Evolutionary conservation across 1,140 invertebrate genomes (phyloP).

Genomic region (Drosophila teissieri): DNA sequence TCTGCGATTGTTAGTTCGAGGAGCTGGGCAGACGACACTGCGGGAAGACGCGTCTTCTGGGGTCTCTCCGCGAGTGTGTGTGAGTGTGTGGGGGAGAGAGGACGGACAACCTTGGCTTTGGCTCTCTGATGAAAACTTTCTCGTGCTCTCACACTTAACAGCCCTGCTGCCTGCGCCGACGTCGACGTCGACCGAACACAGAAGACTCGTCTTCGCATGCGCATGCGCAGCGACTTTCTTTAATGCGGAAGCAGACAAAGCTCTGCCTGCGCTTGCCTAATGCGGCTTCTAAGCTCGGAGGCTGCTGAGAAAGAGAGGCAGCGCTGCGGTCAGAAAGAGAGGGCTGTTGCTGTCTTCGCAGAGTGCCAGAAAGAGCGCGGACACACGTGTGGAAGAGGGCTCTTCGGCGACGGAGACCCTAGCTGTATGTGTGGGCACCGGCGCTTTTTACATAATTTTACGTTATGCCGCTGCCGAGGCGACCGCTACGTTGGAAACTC

Average conservation of each 20-base stretch:
- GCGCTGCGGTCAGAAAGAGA: conserved; percentile 18
- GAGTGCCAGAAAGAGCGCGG: conserved; percentile 21
- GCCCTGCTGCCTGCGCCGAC: conserved; percentile 35
- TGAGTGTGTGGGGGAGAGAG: conserved; percentile 32
- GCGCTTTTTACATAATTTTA: conserved; percentile 82
- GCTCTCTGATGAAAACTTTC: conserved; percentile 61
- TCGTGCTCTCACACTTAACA: conserved; percentile 56
- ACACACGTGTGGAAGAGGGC: conserved; percentile 55
- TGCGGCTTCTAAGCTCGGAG: conserved; percentile 61
- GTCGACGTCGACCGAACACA: conserved; percentile 8
- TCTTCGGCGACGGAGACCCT: conserved; percentile 28
- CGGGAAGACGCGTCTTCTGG: conserved; percentile 30
- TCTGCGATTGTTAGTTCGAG: conserved; percentile 12
- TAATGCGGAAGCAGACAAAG: conserved; percentile 77
- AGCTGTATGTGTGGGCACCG: conserved; percentile 55
- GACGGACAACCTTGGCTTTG: conserved; percentile 72
- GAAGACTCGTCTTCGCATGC: conserved; percentile 29
- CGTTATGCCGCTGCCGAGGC: conserved; percentile 71
- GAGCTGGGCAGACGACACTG: conserved; percentile 42
- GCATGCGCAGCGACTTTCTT: conserved; percentile 68
- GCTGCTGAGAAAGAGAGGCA: conserved; percentile 21
- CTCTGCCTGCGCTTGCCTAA: conserved; percentile 58
- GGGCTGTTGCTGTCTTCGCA: conserved; percentile 1
- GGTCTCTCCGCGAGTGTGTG: not conserved
- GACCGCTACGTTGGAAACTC: conserved; percentile 82